Evolutionary conservation across 2,888 invertebrate genomes (phyloP).

Genomic region (Pollenia labialis): DNA sequence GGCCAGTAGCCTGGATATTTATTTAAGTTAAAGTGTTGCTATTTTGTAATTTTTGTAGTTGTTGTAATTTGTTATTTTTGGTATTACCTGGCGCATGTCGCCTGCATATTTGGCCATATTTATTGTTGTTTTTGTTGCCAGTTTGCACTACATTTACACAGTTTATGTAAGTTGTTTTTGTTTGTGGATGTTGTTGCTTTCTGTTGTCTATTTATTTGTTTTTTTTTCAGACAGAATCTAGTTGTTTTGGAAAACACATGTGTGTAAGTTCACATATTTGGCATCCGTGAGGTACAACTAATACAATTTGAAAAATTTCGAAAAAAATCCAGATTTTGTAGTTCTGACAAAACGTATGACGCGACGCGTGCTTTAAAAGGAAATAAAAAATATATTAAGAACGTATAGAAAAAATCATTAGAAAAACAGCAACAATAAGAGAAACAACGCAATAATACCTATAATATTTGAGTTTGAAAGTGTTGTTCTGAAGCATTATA

Average conservation of each 20-base stretch:
- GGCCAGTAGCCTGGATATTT: constrained; percentile 25
- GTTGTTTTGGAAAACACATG: constrained; percentile 64
- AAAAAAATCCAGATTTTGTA: constrained; percentile 45
- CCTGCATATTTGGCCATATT: constrained; percentile 63
- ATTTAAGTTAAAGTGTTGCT: neutral
- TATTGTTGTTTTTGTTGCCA: constrained; percentile 43
- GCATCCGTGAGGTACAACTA: constrained; percentile 61
- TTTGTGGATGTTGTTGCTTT: constrained; percentile 37
- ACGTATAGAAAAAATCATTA: constrained; percentile 30
- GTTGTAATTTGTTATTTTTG: constrained; percentile 56
- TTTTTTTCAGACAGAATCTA: constrained; percentile 40
- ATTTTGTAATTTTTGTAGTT: constrained; percentile 43
- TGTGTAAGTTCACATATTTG: constrained; percentile 66
- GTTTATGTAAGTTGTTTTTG: constrained; percentile 16
- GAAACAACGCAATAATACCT: constrained; percentile 25
- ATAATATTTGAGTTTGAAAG: constrained; percentile 11
- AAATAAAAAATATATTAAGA: constrained; percentile 27
- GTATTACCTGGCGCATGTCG: constrained; percentile 71
- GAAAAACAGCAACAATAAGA: constrained; percentile 33
- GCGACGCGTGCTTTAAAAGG: constrained; percentile 37
- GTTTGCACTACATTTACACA: constrained; percentile 51
- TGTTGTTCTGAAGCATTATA: constrained; percentile 45
- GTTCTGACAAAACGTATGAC: constrained; percentile 39
- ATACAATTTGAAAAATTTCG: constrained; percentile 36
- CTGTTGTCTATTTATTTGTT: constrained; percentile 15